Evolutionary conservation across 1,140 invertebrate genomes (phyloP), one percentile per base, ranked within the genome.

Genomic region (Tyrophagus putrescentiae): DNA sequence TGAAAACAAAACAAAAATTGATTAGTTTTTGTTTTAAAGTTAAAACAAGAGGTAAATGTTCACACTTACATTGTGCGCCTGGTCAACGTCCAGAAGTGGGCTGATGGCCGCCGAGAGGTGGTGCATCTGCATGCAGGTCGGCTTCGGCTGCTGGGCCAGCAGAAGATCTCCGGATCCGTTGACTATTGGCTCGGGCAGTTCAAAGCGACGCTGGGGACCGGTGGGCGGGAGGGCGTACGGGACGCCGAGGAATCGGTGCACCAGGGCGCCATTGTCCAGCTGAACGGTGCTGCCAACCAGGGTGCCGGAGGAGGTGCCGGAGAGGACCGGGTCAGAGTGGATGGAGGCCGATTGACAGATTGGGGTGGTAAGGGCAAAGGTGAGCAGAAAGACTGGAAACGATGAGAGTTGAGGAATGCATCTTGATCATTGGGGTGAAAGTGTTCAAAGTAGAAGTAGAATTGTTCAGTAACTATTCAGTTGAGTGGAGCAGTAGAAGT

Each of bases 171-270:
- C 39, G 5, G 9, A n/a, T 1, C 28, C 2, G 36, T 59, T 59
- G n/a, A 5, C 18, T 29, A 54, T 9, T 31, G 16, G 13, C 25
- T 44, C 29, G 9, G 61, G 61, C 28, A 16, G 42, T 21, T 60
- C 31, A 41, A 70, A 71, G 52, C 70, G 50, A 1, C 57, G 34
- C 18, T 54, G 32, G 18, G 16, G 18, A 13, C 65, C 68, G 9
- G 65, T 29, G 3, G 70, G 70, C 18, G 67, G 57, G 13, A 60
- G 13, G 23, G 70, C 70, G 45, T 71, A 71, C 0, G 70, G 70
- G 3, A 71, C 62, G 1, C 67, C 66, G 48, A 67, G 50, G 50
- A 64, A 64, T 52, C 44, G 57, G 21, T 62, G 31, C 3, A 41
- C 31, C 25, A 23, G 13, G 39, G 5, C 39, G 18, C 13, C 11